phyloP scores from a whole-genome alignment of 2,113 vertebrate genomes.

The Pseudolaguvia tuberculata region DNA sequence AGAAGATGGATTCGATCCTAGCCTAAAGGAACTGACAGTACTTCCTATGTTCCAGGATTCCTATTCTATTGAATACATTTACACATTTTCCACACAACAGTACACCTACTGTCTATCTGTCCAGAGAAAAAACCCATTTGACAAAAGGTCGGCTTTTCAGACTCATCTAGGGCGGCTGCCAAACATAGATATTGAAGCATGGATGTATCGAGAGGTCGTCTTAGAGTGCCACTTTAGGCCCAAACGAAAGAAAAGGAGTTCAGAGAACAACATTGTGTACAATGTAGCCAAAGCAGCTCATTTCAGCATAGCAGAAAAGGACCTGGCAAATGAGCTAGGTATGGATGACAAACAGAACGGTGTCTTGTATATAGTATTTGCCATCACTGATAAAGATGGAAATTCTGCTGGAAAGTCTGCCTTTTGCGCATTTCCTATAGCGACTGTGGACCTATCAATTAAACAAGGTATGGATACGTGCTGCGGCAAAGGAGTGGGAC shows the following conservation, averaged over 20 bases:
- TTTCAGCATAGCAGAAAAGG: conserved; percentile 67
- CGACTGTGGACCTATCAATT: conserved; percentile 74
- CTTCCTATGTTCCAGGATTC: conserved; percentile 65
- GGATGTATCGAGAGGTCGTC: conserved; percentile 80
- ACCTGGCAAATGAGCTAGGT: conserved; percentile 76
- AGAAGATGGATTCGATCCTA: conserved; percentile 71
- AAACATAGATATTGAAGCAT: conserved; percentile 69
- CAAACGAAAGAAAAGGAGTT: conserved; percentile 69
- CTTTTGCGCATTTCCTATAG: conserved; percentile 83
- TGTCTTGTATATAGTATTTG: conserved; percentile 84
- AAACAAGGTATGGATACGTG: conserved; percentile 77
- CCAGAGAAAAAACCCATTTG: conserved; percentile 65
- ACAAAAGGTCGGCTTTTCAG: conserved; percentile 57
- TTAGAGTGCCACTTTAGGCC: conserved; percentile 82
- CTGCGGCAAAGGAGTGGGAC: conserved; percentile 64
- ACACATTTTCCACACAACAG: conserved; percentile 71
- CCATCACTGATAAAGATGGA: conserved; percentile 60
- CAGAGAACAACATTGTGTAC: conserved; percentile 68
- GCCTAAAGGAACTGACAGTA: conserved; percentile 72
- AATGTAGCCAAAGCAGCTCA: conserved; percentile 85
- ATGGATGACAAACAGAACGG: conserved; percentile 67
- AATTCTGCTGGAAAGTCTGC: conserved; percentile 67
- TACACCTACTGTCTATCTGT: conserved; percentile 84
- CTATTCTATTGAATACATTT: conserved; percentile 81
- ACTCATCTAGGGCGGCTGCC: conserved; percentile 79